Base-by-base conservation (phyloP, 2,888 invertebrate genomes). In the Pandemis heparana region DNA sequence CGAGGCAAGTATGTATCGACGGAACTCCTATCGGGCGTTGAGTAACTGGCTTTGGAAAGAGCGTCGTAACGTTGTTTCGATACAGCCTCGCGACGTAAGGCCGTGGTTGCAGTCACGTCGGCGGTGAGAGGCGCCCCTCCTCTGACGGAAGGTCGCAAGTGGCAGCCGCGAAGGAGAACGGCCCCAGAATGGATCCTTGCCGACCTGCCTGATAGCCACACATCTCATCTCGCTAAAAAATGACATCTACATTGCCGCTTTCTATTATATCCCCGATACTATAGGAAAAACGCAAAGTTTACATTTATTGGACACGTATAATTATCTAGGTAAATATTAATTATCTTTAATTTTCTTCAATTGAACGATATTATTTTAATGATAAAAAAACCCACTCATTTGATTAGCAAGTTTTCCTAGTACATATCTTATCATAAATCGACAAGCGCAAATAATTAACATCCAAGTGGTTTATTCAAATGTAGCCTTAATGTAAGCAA, bases 21-120 rank as follows among this genome's bases (percentile, higher is more conserved):
- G 86, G 89, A 92, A 89, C 91, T 86, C 84, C 86, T 92, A 92
- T 92, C 88, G 86, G 85, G 87, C 88, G 88, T 94, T 94, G 92
- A 87, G 94, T 93, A 94, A 94, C 90, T 87, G 82, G 79, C 79
- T 85, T 84, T 92, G 89, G 92, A 92, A 92, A 92, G 92, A 94
- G 92, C 90, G 91, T 89, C 89, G 90, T 93, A 93, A 92, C 92
- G 92, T 92, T 90, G 92, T 93, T 93, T 93, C 92, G 89, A 93
- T 93, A 92, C 92, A 93, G 90, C 92, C 94, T 94, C 94, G 94
- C 92, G 88, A 87, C 87, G 89, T 94, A 92, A 93, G 94, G 94
- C 94, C 94, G 93, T 88, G 90, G 91, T 90, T 91, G 91, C 92
- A 92, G 92, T 92, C 94, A 94, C 94, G 93, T 92, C 88, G 92